Evolutionary conservation across 2,797 vertebrate species (phyloP), one percentile per base, ranked within the genome.

Genomic region (Cuculus canorus): DNA sequence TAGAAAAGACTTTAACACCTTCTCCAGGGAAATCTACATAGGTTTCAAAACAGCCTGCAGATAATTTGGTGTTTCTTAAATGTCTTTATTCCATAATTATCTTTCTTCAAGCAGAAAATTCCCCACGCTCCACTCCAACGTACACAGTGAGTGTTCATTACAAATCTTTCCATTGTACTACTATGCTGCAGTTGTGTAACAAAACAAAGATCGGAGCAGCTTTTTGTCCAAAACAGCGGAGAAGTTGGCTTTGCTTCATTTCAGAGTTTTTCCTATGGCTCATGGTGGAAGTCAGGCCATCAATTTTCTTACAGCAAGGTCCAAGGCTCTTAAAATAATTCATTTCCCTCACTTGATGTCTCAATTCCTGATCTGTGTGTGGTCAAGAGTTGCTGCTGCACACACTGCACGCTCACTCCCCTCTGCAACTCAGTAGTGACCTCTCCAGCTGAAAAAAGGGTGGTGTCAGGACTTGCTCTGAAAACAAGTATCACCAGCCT

Each of bases 371-470:
- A 93, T 57, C 65, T 81, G 81, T 53, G 60, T 78, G 75, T 53
- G 81, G 90, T 90, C 88, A 95, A 88, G 68, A 60, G 56, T 10
- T 61, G 64, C 56, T 8, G 23, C 32, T 1, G 69, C 72, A 61
- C 33, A 65, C 33, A 32, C 57, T 43, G 43, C 3, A 2, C 61
- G 10, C 75, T 93, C 73, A 14, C 37, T 82, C 60, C 88, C 71
- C 64, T 66, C 53, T 89, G 78, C 81, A 95, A 95, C 88, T 92
- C 96, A 92, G 90, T 71, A 95, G 86, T 81, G 92, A 93, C 94
- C 86, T 82, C 94, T 96, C 95, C 88, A 97, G 90, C 81, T 88
- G 88, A 94, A 96, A 96, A 57, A 47, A 30, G 68, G 71, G 78
- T 86, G 86, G 53, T 94, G 91, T 75, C 83, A 94, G 82, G 68